Conservation (phyloP, 2,888 invertebrate species). For the Drosophila merina region DNA sequence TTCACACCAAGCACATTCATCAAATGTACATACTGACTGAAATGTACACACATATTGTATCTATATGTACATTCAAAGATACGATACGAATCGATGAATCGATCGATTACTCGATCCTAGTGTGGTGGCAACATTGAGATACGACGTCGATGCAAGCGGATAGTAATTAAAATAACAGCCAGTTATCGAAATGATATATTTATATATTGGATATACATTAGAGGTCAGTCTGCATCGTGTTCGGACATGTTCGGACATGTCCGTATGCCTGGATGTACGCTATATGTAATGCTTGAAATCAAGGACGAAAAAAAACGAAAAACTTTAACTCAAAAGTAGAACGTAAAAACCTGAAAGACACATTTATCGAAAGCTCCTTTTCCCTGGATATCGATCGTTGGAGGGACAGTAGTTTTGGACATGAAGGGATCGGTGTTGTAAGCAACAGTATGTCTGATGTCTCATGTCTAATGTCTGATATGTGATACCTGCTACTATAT, state of each 20-base stretch:
- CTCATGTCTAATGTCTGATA: neutral
- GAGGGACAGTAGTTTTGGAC: neutral
- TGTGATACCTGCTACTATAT: neutral
- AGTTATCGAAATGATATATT: conserved; percentile 24
- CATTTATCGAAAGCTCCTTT: neutral
- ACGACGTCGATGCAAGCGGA: conserved; percentile 34
- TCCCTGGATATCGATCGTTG: neutral
- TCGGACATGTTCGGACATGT: conserved; percentile 8
- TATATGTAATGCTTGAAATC: conserved; percentile 1
- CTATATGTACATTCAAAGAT: conserved; percentile 30
- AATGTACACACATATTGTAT: conserved; percentile 22
- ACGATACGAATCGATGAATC: conserved; percentile 10
- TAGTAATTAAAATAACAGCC: conserved; percentile 32
- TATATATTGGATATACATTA: conserved; percentile 3
- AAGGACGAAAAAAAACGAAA: neutral
- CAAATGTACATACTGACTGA: conserved; percentile 19
- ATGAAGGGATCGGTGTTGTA: neutral
- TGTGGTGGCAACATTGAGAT: conserved; percentile 35
- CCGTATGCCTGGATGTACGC: conserved; percentile 6
- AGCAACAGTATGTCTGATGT: neutral
- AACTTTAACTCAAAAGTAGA: conserved; percentile 7
- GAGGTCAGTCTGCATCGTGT: conserved; percentile 1
- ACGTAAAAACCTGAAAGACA: neutral
- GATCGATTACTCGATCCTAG: conserved; percentile 16
- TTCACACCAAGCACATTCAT: conserved; percentile 29